A percentile compares a stretch with the other conserved stretches of the same genome.
phyloP scores from a whole-genome alignment of 1,140 invertebrate genomes.

The Heterodera schachtii region DNA sequence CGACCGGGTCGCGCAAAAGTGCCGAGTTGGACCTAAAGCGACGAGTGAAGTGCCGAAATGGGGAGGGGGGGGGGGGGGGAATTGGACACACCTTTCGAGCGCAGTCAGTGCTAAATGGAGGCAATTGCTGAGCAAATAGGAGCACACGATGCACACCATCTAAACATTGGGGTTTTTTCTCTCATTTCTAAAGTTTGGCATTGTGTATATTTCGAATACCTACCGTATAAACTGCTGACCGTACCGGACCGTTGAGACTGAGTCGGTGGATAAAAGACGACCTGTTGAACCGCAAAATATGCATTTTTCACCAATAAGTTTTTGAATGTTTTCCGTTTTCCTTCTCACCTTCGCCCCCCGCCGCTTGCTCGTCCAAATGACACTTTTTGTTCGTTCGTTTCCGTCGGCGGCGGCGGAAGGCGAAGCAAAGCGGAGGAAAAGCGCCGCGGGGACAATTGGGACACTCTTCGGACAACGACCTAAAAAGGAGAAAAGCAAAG shows the following conservation, averaged over 20 bases:
- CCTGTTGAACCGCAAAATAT: neutral
- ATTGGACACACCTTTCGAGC: conserved; percentile 44
- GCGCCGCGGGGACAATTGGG: neutral
- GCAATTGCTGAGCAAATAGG: conserved; percentile 54
- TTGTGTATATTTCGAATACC: no score
- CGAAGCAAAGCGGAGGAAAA: conserved; percentile 10
- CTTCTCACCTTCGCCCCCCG: neutral
- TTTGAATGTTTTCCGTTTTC: neutral
- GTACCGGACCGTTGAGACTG: conserved; percentile 13
- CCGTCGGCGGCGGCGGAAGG: neutral
- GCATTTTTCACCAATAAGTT: neutral
- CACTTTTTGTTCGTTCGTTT: conserved; percentile 7
- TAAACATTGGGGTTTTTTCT: conserved; percentile 3
- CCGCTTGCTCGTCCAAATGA: neutral
- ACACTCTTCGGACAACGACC: conserved; percentile 8
- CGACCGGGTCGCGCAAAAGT: conserved; percentile 49
- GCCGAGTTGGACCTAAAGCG: conserved; percentile 46
- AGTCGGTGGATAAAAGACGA: conserved; percentile 22
- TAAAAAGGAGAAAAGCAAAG: neutral
- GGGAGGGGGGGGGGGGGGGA: no score
- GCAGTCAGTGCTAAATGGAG: conserved; percentile 56
- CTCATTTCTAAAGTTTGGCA: no score
- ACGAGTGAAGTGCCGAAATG: neutral
- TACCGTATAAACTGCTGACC: conserved; percentile 29
- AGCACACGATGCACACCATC: conserved; percentile 29